Base-by-base conservation (phyloP, 2,797 vertebrate genomes). In the Tinamus major region DNA sequence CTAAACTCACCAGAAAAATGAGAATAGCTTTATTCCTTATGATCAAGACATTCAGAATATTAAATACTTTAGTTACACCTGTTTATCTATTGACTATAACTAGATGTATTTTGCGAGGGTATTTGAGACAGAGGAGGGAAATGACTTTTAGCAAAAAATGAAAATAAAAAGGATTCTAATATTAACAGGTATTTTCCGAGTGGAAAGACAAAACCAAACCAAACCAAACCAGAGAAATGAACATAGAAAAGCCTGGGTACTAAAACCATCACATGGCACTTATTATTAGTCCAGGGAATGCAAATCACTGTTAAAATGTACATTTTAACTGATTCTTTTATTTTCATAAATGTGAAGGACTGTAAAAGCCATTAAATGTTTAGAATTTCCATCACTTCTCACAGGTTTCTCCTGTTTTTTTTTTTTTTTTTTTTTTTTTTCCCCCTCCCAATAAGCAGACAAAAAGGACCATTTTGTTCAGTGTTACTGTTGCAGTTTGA, bases 391-490 rank as follows among this genome's bases (percentile, higher is more conserved):
- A 31, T 64, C 68, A 7, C 3, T 67, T 55, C 41, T 3, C 1
- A 33, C 37, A 44, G 6, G 1, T 48, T 78, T 64, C 6, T 46
- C 3, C 3, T 35, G 3, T 18, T 62, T 19, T 9, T 1, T 48
- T 63, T 49, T 17, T 42, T 44, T 48, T 48, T 10, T 10, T 48
- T 21, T 48, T 48, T 46, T n/a, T n/a, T n/a, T n/a, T n/a, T n/a
- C n/a, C n/a, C n/a, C n/a, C 8, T 9, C 39, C 0, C 55, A 31
- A 20, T 26, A 26, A 80, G 55, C 4, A 15, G 24, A 37, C 84
- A 62, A 8, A 49, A 88, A 80, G 71, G 37, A 3, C 6, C 9
- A 33, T 2, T 0, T 0, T 81, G 29, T 6, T 77, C 2, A 4
- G 18, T 31, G 3, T 24, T 31, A 42, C 3, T 13, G 41, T 41